Evolutionary conservation across 2,888 invertebrate species (phyloP), one percentile per base, ranked within the genome.

Genomic region (Philopedon plagiatum): DNA sequence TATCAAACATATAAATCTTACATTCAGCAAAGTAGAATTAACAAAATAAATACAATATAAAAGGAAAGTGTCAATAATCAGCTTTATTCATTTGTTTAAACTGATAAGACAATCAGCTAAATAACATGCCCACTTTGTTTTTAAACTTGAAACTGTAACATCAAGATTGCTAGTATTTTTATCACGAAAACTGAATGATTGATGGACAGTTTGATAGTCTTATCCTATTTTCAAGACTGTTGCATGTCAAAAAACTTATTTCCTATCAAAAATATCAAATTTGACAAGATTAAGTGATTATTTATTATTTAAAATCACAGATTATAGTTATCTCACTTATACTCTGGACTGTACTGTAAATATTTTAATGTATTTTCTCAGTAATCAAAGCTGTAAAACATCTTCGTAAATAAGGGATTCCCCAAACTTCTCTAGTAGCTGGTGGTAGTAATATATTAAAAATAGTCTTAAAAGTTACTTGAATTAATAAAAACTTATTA

Each of bases 161-260:
- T n/a, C n/a, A 8, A 8, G 11, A 34, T 39, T 39, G 13, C 7
- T n/a, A 46, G 15, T n/a, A 46, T 5, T 46, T 19, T 44, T 19
- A 23, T 46, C n/a, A n/a, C n/a, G 44, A 46, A 46, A 54, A 29
- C 9, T 21, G 2, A 8, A 29, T 54, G 51, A 54, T 54, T 54
- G 51, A 54, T 51, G 26, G 51, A 51, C 26, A 26, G 1, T 2
- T 54, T 29, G 29, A 51, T 13, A 15, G n/a, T 13, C 15, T 51
- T 51, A 54, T 54, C 51, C 9, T 54, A 54, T 29, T 49, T 26
- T 11, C 5, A 26, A n/a, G 26, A 49, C 13, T 49, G 26, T 23
- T 19, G 7, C 4, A 7, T 15, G 7, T 29, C 29, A 29, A 29
- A 29, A n/a, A n/a, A 44, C 41, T 34, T 11, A 9, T 8, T 44